Percentiles rank a stretch among this genome's conserved stretches.
Evolutionary conservation across 2,888 invertebrate species (phyloP).

Genomic region (Amblyjoppa proteus): DNA sequence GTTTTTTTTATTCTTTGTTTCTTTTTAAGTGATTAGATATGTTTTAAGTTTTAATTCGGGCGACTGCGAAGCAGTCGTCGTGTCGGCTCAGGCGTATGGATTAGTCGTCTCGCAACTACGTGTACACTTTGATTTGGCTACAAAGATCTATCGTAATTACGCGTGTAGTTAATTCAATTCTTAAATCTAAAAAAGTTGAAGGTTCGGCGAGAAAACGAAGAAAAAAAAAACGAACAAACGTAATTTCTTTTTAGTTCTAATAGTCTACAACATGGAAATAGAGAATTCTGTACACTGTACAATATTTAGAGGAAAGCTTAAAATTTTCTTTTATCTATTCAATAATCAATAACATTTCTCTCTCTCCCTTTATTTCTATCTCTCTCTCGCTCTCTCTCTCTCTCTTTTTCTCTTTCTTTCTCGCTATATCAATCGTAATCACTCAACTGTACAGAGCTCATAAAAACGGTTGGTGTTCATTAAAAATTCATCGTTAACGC

Average conservation of each 20-base stretch:
- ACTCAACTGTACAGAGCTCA: conserved; percentile 51
- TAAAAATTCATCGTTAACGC: conserved; percentile 47
- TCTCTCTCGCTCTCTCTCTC: conserved; percentile 28
- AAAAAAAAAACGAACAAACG: conserved; percentile 61
- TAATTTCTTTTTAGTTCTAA: conserved; percentile 57
- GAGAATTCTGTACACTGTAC: conserved; percentile 78
- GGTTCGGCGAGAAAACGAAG: conserved; percentile 7
- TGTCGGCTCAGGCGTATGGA: conserved; percentile 34
- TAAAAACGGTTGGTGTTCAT: conserved; percentile 68
- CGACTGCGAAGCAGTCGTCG: conserved; percentile 31
- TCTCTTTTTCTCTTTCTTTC: conserved; percentile 4
- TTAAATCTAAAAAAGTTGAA: conserved; percentile 30
- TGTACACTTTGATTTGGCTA: conserved; percentile 68
- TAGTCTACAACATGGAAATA: conserved; percentile 68
- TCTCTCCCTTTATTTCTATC: conserved; percentile 24
- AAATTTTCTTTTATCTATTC: conserved; percentile 67
- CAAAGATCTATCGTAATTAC: conserved; percentile 62
- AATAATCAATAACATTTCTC: conserved; percentile 63
- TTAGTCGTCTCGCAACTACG: conserved; percentile 58
- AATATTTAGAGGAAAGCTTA: conserved; percentile 68
- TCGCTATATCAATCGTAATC: conserved; percentile 41
- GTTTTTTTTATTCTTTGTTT: neutral
- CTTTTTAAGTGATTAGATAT: conserved; percentile 36
- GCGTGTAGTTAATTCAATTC: conserved; percentile 34
- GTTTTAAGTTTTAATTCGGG: conserved; percentile 44